Conservation (phyloP, 2,113 vertebrate genomes). For the Hippocampus comes region DNA sequence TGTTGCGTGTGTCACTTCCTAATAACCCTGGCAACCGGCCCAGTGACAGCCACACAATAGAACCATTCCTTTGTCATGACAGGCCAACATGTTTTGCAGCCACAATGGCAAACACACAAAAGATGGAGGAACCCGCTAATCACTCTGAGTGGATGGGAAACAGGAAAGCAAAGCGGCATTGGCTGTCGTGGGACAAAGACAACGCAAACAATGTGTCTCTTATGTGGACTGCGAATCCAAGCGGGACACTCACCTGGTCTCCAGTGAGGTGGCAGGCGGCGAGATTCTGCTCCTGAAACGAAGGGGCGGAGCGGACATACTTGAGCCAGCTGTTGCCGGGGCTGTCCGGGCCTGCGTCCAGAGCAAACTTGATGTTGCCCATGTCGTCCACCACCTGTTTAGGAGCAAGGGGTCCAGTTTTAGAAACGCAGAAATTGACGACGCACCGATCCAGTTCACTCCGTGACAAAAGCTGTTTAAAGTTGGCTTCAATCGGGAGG, state of each 20-base stretch:
- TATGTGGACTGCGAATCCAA: constrained; percentile 1
- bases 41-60: constrained; percentile 52
- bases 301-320: constrained; percentile 84
- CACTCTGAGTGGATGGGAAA: constrained; percentile 16
- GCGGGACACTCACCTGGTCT: constrained; percentile 83
- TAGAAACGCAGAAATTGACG: neutral
- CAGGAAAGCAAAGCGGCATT: constrained; percentile 23
- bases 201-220: constrained; percentile 3
- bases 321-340: constrained; percentile 87
- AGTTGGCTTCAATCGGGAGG: neutral
- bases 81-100: constrained; percentile 30
- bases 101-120: constrained; percentile 29
- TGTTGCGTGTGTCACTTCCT: constrained; percentile 53
- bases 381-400: constrained; percentile 85
- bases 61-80: constrained; percentile 48
- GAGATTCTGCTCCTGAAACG: constrained; percentile 89
- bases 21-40: constrained; percentile 46
- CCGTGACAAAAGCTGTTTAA: neutral
- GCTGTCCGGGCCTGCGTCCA: constrained; percentile 71
- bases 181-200: neutral
- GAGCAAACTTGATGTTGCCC: constrained; percentile 82
- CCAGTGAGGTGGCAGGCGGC: constrained; percentile 81
- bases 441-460: neutral
- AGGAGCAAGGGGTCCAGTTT: constrained; percentile 23
- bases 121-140: constrained; percentile 2